Evolutionary conservation across 2,113 vertebrate genomes (phyloP).

Genomic region (Otolemur garnettii): DNA sequence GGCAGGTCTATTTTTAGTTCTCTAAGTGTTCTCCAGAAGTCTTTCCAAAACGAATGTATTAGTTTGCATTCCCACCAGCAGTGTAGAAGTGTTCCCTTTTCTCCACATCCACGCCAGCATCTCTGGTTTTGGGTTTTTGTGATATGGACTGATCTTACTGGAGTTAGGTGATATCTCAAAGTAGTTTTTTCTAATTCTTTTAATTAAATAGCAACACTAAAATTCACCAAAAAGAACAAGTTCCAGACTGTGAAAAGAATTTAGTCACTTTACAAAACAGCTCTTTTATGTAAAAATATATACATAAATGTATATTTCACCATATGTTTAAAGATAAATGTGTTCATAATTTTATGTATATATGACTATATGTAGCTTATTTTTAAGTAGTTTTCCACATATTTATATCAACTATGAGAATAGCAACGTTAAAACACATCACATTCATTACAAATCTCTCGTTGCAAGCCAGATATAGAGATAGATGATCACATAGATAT

Average conservation of each 20-base stretch:
- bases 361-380: not conserved
- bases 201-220: constrained; percentile 12
- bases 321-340: constrained; percentile 67
- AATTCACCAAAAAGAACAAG: constrained; percentile 65
- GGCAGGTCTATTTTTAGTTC: no score
- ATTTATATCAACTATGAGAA: not conserved
- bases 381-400: not conserved
- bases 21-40: no score
- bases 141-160: no score
- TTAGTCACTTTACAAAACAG: constrained; percentile 61
- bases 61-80: no score
- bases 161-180: no score
- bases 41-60: no score
- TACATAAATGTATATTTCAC: constrained; percentile 25
- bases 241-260: constrained; percentile 26
- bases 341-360: constrained; percentile 24
- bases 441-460: not conserved
- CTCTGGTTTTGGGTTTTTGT: no score
- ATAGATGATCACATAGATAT: not conserved
- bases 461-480: not conserved
- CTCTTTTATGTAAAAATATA: constrained; percentile 62
- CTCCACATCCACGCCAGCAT: no score
- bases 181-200: not conserved
- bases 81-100: no score
- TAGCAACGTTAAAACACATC: not conserved